Conservation (phyloP, 2,888 invertebrate genomes). For the Xanthostigma xanthostigma region DNA sequence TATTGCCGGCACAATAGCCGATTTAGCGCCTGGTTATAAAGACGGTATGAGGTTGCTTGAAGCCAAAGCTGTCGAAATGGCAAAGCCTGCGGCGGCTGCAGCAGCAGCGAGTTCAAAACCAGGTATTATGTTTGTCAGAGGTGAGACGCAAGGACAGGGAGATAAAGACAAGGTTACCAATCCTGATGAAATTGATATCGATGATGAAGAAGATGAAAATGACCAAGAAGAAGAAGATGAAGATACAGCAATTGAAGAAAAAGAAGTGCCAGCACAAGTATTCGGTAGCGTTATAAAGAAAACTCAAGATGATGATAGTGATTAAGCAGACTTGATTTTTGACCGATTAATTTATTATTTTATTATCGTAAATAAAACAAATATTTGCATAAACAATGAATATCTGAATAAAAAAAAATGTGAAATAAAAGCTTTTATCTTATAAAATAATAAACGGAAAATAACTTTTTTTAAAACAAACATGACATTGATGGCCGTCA, state of each 20-base stretch:
- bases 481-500: too few relatives aligned
- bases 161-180: constrained; percentile 53
- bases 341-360: too few relatives aligned
- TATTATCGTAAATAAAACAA: too few relatives aligned
- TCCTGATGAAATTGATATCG: constrained; percentile 80
- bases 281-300: constrained; percentile 63
- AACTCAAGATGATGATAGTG: constrained; percentile 23
- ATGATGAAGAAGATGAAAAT: constrained; percentile 52
- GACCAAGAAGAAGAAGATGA: constrained; percentile 39
- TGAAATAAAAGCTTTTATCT: too few relatives aligned
- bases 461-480: too few relatives aligned
- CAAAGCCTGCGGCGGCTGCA: constrained; percentile 28
- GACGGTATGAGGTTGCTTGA: constrained; percentile 84
- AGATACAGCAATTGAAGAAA: constrained; percentile 63
- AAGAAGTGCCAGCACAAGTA: constrained; percentile 76
- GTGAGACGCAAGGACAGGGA: constrained; percentile 61
- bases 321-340: background rate
- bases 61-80: constrained; percentile 63
- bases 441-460: too few relatives aligned
- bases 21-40: constrained; percentile 57
- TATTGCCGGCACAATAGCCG: constrained; percentile 51
- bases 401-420: too few relatives aligned
- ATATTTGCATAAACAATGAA: too few relatives aligned
- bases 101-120: constrained; percentile 13
- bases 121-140: constrained; percentile 71